Evolutionary conservation across 37 sponge, comb jelly and placozoan genomes (phyloP).

Genomic region (Haliclona indistincta): DNA sequence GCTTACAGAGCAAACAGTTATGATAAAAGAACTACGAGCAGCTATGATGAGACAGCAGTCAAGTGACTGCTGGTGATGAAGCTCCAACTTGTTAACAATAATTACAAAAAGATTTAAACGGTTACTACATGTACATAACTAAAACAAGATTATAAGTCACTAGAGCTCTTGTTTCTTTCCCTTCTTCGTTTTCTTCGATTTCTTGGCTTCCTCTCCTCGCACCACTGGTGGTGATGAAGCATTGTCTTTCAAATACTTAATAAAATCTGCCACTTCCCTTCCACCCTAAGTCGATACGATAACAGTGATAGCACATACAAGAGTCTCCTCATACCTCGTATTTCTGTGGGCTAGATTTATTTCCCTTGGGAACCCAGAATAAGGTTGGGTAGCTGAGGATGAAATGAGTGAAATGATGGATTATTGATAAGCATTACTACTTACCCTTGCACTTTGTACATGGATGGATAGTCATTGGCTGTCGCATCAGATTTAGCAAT

Average conservation of each 20-base stretch:
- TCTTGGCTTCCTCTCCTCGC: conserved; percentile 38
- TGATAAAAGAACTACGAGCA: too few relatives aligned
- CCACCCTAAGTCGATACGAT: conserved; percentile 64
- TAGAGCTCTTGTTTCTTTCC: conserved; percentile 38
- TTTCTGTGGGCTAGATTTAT: conserved; percentile 56
- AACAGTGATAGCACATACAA: neutral
- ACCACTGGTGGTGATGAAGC: conserved; percentile 68
- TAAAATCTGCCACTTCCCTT: conserved; percentile 85
- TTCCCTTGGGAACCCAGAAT: conserved; percentile 86
- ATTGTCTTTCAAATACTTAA: conserved; percentile 79
- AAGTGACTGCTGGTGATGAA: too few relatives aligned
- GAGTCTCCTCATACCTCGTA: conserved; percentile 59
- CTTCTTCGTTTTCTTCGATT: conserved; percentile 59
- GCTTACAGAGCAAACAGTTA: too few relatives aligned
- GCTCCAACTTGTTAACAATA: neutral
- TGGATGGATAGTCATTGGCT: conserved; percentile 84
- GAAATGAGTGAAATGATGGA: neutral
- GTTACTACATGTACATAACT: neutral
- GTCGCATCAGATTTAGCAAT: conserved; percentile 94
- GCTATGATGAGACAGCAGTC: too few relatives aligned
- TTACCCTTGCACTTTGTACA: conserved; percentile 82
- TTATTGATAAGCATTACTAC: conserved; percentile 4
- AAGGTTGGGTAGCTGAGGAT: conserved; percentile 77
- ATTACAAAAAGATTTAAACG: neutral
- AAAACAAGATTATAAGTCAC: neutral